Base-by-base conservation (phyloP, 2,888 invertebrate species). In the Plagiodera versicolora region DNA sequence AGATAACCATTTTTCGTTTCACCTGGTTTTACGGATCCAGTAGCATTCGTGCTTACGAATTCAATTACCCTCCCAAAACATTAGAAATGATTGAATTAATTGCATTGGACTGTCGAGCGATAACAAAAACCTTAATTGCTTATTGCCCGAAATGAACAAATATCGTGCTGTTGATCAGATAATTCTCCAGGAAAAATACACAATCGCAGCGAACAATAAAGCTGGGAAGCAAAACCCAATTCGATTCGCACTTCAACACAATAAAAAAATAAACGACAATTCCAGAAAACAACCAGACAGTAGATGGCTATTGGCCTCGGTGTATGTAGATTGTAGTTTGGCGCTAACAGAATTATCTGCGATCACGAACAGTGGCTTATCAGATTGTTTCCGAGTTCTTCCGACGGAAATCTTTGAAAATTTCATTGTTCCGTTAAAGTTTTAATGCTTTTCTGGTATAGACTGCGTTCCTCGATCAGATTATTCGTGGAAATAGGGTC, bases 101-200 rank as follows among this genome's bases (percentile, higher is more conserved):
- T 39, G 39, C 39, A 58, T 51, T 54, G 16, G 48, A 53, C 59
- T 67, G 61, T 58, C 51, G 60, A 45, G 60, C 59, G 64, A 64
- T 66, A 63, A 63, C 59, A 58, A 48, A 50, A 46, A 66, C 65
- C 56, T 58, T 67, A 66, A 67, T 64, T 63, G 65, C 63, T 58
- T 55, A 58, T 46, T 58, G 61, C 58, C 58, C 60, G 64, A 71
- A 73, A 72, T 72, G 73, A 69, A 70, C 67, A 65, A 67, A 71
- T 73, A 64, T 68, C 73, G 71, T 73, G 73, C 58, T 58, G 39
- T n/a, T 52, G 62, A 69, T 69, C 69, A 56, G 71, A 71, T 71
- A 69, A 53, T 55, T 56, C 16, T 51, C 63, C n/a, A 39, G n/a
- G 39, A 39, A 39, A 39, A 45, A 53, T 44, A 57, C 61, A 57